Evolutionary conservation across 53 echinoderm and acorn worm genomes (phyloP), one percentile per base, ranked within the genome.

Genomic region (Zoroaster sp.): DNA sequence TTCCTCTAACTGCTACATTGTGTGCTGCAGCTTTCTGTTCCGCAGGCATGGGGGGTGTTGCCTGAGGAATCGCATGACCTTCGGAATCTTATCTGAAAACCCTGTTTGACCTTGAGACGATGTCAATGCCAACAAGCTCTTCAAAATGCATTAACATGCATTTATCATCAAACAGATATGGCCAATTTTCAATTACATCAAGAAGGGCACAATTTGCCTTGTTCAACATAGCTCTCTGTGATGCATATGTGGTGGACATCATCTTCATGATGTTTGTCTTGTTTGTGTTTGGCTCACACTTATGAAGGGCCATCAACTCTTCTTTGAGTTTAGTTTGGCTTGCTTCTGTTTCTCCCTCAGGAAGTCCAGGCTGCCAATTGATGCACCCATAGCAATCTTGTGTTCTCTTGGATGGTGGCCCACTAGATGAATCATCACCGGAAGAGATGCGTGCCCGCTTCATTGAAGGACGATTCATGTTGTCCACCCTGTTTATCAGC

Each of bases 371-470:
- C 36, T 90, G 90, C 82, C 87, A 87, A 35, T 79, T 18, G 40
- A 92, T 41, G 39, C 92, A 92, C 5, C 92, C 92, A 51, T 92
- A 92, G 35, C 41, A 40, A 31, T 88, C 92, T 35, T 23, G 49
- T 47, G 63, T 45, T 47, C 73, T 72, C 40, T 92, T 81, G 21
- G 31, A 30, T 41, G 39, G 41, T 21, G 35, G 6, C 5, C 28
- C 23, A 17, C 81, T 51, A 40, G 40, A 2, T 73, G 14, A 38
- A 4, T 73, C 23, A 21, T 73, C 73, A 8, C 7, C 39, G 3
- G 23, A 17, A 18, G 73, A 14, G 5, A 3, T 17, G 77, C 46
- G 40, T 42, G 69, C 25, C 20, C 65, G 35, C 15, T 63, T 81
- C 2, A 15, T 18, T 35, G 41, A 59, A 20, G 82, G 66, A 8